phyloP scores from a whole-genome alignment of 2,797 vertebrate species.

The Geotrypetes seraphini region DNA sequence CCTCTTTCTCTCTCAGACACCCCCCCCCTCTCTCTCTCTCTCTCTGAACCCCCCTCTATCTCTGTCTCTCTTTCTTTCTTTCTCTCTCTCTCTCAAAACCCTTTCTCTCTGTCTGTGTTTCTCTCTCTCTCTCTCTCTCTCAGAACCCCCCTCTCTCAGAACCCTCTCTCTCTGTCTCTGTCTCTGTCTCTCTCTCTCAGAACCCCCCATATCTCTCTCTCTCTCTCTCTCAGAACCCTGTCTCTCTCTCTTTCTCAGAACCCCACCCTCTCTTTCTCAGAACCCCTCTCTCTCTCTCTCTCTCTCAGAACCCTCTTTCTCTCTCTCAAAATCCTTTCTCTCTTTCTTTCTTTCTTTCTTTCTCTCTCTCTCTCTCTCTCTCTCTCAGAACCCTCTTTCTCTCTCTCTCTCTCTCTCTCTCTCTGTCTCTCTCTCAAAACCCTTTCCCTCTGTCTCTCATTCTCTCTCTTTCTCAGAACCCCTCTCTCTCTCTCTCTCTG shows the following conservation, averaged over 20 bases:
- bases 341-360: constrained; percentile 11
- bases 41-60: too few species aligned
- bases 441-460: too few species aligned
- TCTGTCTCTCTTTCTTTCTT: constrained; percentile 13
- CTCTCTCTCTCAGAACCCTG: constrained; percentile 3
- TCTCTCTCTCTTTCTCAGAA: constrained; percentile 14
- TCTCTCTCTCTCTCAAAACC: constrained; percentile 1
- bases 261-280: constrained; percentile 3
- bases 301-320: too few species aligned
- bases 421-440: constrained; percentile 2
- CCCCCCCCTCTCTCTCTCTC: constrained; percentile 12
- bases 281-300: constrained; percentile 11
- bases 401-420: constrained; percentile 12
- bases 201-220: too few species aligned
- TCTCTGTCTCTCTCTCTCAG: constrained; percentile 3
- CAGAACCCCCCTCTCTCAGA: too few species aligned
- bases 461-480: constrained; percentile 10
- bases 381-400: too few species aligned
- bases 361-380: constrained; percentile 12
- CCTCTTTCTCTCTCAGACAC: too few species aligned
- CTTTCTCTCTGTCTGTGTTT: too few species aligned
- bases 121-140: constrained; percentile 5
- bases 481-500: constrained; percentile 3
- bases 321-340: too few species aligned
- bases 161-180: constrained; percentile 15